Evolutionary conservation across 2,113 vertebrate genomes (phyloP).

Genomic region (Tetrao urogallus): DNA sequence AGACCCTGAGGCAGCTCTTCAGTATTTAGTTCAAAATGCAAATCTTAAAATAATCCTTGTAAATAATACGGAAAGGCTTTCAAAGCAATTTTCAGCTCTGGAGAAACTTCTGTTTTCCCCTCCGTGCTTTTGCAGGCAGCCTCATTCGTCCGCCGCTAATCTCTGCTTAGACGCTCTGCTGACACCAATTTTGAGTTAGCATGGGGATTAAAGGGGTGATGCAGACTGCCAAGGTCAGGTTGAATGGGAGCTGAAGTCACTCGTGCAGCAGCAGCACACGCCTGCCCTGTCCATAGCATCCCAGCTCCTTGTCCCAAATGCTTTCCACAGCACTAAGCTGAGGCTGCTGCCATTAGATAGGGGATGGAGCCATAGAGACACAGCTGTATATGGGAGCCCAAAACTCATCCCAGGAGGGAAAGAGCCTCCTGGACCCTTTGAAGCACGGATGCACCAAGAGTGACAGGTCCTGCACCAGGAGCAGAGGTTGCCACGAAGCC

Average conservation of each 20-base stretch:
- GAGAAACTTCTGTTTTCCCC: neutral
- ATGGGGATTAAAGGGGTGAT: neutral
- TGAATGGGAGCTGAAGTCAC: neutral
- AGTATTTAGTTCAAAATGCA: neutral
- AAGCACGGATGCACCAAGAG: accelerated
- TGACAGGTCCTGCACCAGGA: neutral
- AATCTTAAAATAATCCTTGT: accelerated
- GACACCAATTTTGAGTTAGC: neutral
- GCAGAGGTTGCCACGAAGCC: neutral
- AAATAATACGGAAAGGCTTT: accelerated
- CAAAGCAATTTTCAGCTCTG: accelerated
- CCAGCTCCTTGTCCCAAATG: accelerated
- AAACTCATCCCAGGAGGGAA: neutral
- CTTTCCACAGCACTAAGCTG: neutral
- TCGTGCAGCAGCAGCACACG: accelerated
- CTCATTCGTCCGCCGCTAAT: neutral
- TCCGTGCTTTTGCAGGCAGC: accelerated
- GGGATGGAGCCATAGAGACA: accelerated
- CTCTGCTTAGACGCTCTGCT: slow-evolving; percentile 9
- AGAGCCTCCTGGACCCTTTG: neutral
- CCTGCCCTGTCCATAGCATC: accelerated
- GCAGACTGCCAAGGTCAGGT: slow-evolving; percentile 21
- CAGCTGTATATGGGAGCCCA: accelerated
- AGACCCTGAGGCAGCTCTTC: neutral
- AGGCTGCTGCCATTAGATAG: neutral